Evolutionary conservation across 2,113 vertebrate genomes (phyloP).

Genomic region (Uropsilus gracilis): DNA sequence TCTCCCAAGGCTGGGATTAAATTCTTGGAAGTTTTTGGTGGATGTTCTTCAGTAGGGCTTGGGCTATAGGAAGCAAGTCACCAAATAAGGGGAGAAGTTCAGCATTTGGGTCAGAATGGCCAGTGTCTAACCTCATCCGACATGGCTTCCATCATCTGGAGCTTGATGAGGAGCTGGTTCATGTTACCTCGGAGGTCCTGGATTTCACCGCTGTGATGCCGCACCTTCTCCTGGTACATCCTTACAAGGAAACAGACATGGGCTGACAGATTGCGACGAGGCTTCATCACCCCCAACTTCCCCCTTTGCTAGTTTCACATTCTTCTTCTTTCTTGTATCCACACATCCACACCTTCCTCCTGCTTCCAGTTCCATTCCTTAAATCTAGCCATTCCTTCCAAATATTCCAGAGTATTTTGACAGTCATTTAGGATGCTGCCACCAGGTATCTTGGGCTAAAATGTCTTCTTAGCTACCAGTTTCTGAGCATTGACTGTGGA

Average conservation of each 20-base stretch:
- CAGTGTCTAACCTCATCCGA: slow-evolving; percentile 73
- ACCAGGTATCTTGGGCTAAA: slow-evolving; percentile 24
- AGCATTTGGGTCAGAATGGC: not conserved
- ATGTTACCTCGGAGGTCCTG: slow-evolving; percentile 74
- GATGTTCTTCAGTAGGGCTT: not conserved
- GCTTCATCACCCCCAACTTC: not conserved
- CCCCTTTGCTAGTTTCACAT: not conserved
- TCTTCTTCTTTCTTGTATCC: not conserved
- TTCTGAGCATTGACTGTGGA: not conserved
- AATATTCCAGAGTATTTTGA: not conserved
- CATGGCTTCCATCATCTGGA: slow-evolving; percentile 77
- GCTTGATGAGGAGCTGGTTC: slow-evolving; percentile 69
- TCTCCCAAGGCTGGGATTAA: no score
- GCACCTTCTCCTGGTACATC: slow-evolving; percentile 77
- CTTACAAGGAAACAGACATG: slow-evolving; percentile 49
- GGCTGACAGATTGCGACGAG: not conserved
- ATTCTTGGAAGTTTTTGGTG: not conserved
- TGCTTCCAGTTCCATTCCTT: not conserved
- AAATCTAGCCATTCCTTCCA: slow-evolving; percentile 1
- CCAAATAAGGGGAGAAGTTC: not conserved
- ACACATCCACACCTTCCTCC: not conserved
- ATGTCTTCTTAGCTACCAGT: not conserved
- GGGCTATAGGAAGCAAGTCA: not conserved
- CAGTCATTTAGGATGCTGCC: slow-evolving; percentile 33
- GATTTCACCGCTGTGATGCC: slow-evolving; percentile 75